Evolutionary conservation across 2,888 invertebrate genomes (phyloP).

Genomic region (Rapana venosa): DNA sequence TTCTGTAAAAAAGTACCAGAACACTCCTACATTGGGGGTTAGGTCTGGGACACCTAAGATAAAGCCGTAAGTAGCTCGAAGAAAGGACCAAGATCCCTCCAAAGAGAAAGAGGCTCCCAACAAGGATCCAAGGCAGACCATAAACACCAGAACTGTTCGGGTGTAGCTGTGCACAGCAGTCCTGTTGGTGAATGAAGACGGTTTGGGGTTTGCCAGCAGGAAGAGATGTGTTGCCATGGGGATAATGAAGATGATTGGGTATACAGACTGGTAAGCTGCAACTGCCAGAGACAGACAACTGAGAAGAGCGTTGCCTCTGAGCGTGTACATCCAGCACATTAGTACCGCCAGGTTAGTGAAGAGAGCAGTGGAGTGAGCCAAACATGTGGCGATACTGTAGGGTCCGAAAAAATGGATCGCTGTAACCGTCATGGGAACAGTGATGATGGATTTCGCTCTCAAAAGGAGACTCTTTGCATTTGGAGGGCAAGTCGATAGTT

Average conservation of each 20-base stretch:
- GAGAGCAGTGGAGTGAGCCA: conserved; percentile 92
- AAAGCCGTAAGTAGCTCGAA: conserved; percentile 87
- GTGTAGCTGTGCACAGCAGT: conserved; percentile 52
- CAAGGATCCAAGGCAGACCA: conserved; percentile 81
- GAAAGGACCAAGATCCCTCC: conserved; percentile 80
- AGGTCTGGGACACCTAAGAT: conserved; percentile 95
- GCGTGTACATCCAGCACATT: conserved; percentile 38
- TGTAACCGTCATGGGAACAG: conserved; percentile 43
- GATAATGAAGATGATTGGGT: conserved; percentile 87
- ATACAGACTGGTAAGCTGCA: conserved; percentile 87
- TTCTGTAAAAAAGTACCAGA: conserved; percentile 99
- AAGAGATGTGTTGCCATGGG: conserved; percentile 86
- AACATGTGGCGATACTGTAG: conserved; percentile 90
- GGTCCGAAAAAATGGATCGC: conserved; percentile 90
- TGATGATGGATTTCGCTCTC: conserved; percentile 27
- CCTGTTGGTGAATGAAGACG: conserved; percentile 30
- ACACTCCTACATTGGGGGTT: conserved; percentile 97
- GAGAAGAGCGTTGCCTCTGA: conserved; percentile 62
- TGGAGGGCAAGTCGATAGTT: conserved; percentile 43
- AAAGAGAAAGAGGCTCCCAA: conserved; percentile 83
- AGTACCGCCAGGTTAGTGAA: conserved; percentile 89
- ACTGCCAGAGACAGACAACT: conserved; percentile 86
- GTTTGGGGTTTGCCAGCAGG: conserved; percentile 40
- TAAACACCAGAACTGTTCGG: conserved; percentile 58
- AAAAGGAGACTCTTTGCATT: conserved; percentile 42